Conservation (phyloP, 2,797 vertebrate species). For the Toxotes lorentzi region DNA sequence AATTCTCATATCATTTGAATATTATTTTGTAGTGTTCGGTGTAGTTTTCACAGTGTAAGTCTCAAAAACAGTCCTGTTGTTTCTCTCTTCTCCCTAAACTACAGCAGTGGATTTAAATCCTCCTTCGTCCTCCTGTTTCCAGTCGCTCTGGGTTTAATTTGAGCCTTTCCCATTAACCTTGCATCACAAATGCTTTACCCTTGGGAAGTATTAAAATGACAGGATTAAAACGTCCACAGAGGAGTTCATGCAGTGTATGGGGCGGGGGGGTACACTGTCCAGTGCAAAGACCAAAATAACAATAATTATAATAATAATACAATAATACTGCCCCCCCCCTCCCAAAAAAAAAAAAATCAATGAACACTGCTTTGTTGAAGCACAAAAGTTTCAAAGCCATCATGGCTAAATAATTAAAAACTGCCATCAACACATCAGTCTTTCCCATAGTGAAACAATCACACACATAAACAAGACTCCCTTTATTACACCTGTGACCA, state of each 20-base stretch:
- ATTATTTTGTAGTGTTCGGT: no score
- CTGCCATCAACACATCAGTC: no score
- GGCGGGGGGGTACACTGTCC: not conserved
- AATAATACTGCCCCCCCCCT: no score
- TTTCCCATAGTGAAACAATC: no score
- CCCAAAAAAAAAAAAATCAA: no score
- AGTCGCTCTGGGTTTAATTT: conserved; percentile 7
- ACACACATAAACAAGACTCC: no score
- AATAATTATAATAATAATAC: not conserved
- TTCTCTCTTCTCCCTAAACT: not conserved
- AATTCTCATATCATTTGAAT: no score
- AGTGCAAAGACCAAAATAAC: not conserved
- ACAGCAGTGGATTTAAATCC: conserved; percentile 12
- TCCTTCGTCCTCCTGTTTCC: not conserved
- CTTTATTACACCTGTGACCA: no score
- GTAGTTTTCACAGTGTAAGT: no score
- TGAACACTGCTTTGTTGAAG: no score
- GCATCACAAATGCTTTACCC: conserved; percentile 1
- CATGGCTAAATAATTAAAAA: no score
- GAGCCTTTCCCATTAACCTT: conserved; percentile 20
- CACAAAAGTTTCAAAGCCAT: no score
- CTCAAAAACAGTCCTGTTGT: not conserved
- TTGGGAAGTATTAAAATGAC: conserved; percentile 3
- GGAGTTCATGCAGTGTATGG: not conserved
- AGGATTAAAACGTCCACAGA: not conserved